A percentile compares a stretch with the other conserved stretches of the same genome.
Conservation (phyloP, 2,113 vertebrate genomes). For the Gavia stellata region DNA sequence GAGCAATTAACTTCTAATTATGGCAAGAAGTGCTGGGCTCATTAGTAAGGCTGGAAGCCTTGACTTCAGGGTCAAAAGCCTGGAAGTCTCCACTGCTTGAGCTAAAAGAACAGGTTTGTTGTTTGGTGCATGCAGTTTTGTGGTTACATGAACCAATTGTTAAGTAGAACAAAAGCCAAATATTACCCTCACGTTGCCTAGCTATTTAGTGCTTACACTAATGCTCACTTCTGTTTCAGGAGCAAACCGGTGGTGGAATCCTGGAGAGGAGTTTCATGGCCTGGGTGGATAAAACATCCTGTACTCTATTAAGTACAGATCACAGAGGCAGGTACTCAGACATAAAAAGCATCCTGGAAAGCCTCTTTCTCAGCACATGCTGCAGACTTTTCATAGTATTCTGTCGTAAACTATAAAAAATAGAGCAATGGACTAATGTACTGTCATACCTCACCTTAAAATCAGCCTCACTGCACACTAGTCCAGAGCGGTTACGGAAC, state of each 20-base stretch:
- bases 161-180: neutral
- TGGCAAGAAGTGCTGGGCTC: neutral
- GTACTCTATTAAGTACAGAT: neutral
- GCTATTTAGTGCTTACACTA: neutral
- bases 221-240: slow-evolving; percentile 6
- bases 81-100: neutral
- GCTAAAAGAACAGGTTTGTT: neutral
- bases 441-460: neutral
- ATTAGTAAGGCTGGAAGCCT: neutral
- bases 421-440: neutral
- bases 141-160: neutral
- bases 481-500: neutral
- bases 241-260: neutral
- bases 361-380: neutral
- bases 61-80: neutral
- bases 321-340: slow-evolving; percentile 36
- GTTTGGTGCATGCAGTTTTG: neutral
- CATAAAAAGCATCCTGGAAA: neutral
- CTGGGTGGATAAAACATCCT: neutral
- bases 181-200: neutral
- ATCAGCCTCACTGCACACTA: neutral
- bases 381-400: neutral
- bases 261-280: neutral
- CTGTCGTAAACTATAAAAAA: neutral
- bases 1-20: neutral